phyloP scores from a whole-genome alignment of 2,888 invertebrate species.

The Drosophila yooni region DNA sequence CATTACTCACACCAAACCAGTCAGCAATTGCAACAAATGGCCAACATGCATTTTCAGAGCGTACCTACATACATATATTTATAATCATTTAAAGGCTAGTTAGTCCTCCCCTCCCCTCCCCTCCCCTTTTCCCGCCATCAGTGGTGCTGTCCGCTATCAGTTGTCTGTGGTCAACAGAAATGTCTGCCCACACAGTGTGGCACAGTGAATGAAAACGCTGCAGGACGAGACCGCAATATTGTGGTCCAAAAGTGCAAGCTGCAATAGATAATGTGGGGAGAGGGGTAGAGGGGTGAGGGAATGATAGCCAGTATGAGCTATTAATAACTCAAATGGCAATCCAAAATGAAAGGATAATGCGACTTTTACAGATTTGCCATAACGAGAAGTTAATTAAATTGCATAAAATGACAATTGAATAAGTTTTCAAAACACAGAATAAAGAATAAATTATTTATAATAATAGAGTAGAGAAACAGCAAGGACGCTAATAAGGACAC shows the following conservation, averaged over 20 bases:
- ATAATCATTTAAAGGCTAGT: slow-evolving; percentile 33
- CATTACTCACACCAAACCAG: slow-evolving; percentile 59
- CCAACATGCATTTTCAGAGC: neutral
- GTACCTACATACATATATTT: slow-evolving; percentile 11
- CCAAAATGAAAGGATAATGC: slow-evolving; percentile 9
- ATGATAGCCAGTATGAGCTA: neutral
- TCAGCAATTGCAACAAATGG: slow-evolving; percentile 23
- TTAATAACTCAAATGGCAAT: slow-evolving; percentile 25
- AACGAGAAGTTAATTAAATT: slow-evolving; percentile 17
- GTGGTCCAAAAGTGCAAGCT: slow-evolving; percentile 56
- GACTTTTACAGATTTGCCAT: slow-evolving; percentile 7
- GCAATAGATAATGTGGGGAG: neutral
- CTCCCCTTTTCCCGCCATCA: neutral
- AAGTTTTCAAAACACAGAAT: neutral
- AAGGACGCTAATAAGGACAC: neutral
- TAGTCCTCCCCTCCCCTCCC: neutral
- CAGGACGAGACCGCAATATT: slow-evolving; percentile 51
- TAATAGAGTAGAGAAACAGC: too few relatives aligned
- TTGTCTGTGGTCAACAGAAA: slow-evolving; percentile 51
- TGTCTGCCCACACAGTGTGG: slow-evolving; percentile 14
- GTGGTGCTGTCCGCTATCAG: slow-evolving; percentile 28
- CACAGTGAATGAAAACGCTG: slow-evolving; percentile 54
- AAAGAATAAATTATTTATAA: neutral
- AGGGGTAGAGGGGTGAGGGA: too few relatives aligned
- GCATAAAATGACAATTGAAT: neutral